These are phyloP conservation scores for Drosophila villosipedis DNA, from an alignment of 2,888 invertebrate species.

Conservation along the genomic window DNA sequence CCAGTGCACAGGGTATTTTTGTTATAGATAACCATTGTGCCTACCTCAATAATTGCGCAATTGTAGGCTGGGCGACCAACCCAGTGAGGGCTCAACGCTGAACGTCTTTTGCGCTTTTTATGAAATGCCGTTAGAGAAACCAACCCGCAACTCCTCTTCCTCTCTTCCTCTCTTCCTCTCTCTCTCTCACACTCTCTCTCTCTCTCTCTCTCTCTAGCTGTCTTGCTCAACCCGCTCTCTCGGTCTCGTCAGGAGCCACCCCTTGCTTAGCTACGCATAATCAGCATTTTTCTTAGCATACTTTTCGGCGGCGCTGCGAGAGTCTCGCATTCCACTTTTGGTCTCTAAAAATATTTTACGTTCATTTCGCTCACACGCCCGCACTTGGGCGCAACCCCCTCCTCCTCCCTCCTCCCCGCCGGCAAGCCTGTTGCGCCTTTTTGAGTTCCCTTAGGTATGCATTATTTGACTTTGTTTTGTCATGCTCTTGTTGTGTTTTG, in stretches of 20 bases:
- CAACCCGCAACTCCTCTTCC: conserved; percentile 25
- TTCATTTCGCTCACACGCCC: conserved; percentile 36
- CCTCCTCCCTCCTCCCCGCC: background rate
- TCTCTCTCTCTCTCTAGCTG: background rate
- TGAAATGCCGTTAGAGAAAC: conserved; percentile 27
- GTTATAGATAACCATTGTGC: conserved; percentile 50
- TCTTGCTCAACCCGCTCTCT: background rate
- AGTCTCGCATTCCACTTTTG: conserved; percentile 21
- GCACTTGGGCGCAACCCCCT: conserved; percentile 19
- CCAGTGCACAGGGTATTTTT: conserved; percentile 9
- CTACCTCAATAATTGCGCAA: conserved; percentile 79
- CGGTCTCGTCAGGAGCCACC: conserved; percentile 28
- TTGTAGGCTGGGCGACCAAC: conserved; percentile 56
- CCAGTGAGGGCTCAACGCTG: conserved; percentile 39
- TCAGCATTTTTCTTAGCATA: conserved; percentile 64
- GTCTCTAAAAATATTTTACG: conserved; percentile 28
- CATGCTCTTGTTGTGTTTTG: conserved; percentile 20
- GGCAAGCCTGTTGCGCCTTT: conserved; percentile 63
- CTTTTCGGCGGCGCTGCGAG: conserved; percentile 50
- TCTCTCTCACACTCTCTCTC: background rate
- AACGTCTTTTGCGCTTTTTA: conserved; percentile 53
- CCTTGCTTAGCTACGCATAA: conserved; percentile 26
- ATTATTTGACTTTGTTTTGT: conserved; percentile 37
- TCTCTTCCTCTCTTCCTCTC: background rate
- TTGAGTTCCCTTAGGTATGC: conserved; percentile 35